Evolutionary conservation across 2,888 invertebrate species (phyloP).

Genomic region (Lepidocyrtinus sp.): DNA sequence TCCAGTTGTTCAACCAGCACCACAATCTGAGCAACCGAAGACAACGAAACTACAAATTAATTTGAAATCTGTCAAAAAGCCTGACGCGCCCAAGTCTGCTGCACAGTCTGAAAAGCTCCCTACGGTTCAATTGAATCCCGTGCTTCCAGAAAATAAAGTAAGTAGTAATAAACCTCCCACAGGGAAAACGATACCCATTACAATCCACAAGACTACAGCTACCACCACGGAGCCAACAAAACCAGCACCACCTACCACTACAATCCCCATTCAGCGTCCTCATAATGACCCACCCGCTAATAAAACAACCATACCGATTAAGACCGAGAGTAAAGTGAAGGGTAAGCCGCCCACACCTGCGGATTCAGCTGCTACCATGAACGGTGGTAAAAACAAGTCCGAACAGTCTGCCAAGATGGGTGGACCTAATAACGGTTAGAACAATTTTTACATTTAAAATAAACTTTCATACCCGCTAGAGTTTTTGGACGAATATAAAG

Average conservation of each 20-base stretch:
- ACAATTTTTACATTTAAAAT: too few relatives aligned
- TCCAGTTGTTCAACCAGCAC: neutral
- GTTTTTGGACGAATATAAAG: too few relatives aligned
- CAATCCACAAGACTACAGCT: slow-evolving; percentile 25
- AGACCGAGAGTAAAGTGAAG: slow-evolving; percentile 51
- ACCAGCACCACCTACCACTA: neutral
- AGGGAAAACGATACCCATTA: slow-evolving; percentile 28
- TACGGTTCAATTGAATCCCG: slow-evolving; percentile 54
- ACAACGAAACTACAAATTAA: slow-evolving; percentile 65
- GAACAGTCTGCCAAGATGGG: too few relatives aligned
- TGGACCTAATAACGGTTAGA: too few relatives aligned
- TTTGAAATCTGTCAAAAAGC: slow-evolving; percentile 64
- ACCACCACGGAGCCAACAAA: slow-evolving; percentile 5
- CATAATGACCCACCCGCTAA: slow-evolving; percentile 16
- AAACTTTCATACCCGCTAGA: too few relatives aligned
- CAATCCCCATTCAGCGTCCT: slow-evolving; percentile 38
- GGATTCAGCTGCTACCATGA: too few relatives aligned
- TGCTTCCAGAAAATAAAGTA: slow-evolving; percentile 48
- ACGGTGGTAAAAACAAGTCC: too few relatives aligned
- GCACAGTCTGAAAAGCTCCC: slow-evolving; percentile 53
- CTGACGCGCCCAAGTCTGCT: slow-evolving; percentile 41
- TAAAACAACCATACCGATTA: slow-evolving; percentile 23
- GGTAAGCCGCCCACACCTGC: slow-evolving; percentile 1
- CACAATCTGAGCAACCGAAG: slow-evolving; percentile 37
- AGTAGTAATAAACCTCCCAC: slow-evolving; percentile 38